Conservation (phyloP, 1,140 invertebrate genomes). For the Anastrepha ludens region DNA sequence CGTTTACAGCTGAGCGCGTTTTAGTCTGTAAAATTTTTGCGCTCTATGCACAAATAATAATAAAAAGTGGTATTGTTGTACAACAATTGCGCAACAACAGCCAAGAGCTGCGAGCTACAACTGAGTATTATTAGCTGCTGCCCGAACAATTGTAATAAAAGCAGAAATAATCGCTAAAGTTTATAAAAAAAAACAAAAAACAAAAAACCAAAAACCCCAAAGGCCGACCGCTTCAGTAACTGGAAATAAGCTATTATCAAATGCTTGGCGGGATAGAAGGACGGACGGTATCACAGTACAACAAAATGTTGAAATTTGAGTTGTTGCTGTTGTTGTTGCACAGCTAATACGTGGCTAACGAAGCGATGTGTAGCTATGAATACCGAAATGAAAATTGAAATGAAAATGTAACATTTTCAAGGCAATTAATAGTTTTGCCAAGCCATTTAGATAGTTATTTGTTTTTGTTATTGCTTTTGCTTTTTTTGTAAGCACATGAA, state of each 20-base stretch:
- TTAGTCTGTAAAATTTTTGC: conserved; percentile 47
- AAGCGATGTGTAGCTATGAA: neutral
- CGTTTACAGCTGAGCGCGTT: conserved; percentile 51
- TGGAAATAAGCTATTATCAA: no score
- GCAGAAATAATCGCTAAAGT: conserved; percentile 47
- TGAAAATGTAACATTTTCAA: conserved; percentile 28
- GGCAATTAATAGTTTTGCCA: conserved; percentile 43
- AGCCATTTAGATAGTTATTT: neutral
- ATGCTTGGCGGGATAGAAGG: no score
- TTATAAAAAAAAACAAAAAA: conserved; percentile 27
- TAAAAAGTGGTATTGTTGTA: conserved; percentile 18
- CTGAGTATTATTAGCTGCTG: conserved; percentile 5
- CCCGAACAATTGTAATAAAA: conserved; percentile 40
- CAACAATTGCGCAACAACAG: conserved; percentile 45
- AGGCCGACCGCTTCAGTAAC: neutral
- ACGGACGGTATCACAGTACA: neutral
- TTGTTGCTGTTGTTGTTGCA: conserved; percentile 2
- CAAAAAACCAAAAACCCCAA: no score
- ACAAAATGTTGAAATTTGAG: conserved; percentile 19
- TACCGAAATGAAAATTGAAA: conserved; percentile 4
- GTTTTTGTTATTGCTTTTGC: no score
- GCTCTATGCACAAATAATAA: conserved; percentile 37
- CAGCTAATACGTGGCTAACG: neutral
- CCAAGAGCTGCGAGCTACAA: neutral
- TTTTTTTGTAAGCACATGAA: no score